Evolutionary conservation across 2,888 invertebrate genomes (phyloP).

Genomic region (Eilema griseolum): DNA sequence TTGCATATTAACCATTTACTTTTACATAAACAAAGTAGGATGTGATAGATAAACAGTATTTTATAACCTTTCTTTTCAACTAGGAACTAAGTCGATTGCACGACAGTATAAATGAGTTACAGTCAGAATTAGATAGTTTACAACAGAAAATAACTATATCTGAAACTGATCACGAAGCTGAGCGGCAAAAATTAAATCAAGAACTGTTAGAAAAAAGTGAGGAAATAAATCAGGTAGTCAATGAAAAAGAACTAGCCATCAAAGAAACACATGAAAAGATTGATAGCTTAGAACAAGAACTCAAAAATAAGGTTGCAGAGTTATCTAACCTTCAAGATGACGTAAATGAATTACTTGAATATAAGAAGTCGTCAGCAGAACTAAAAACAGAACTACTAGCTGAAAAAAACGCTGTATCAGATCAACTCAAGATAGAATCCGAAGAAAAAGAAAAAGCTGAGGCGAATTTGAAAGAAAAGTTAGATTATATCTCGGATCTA

Average conservation of each 20-base stretch:
- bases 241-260: constrained; percentile 65
- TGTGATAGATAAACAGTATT: constrained; percentile 20
- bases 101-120: constrained; percentile 62
- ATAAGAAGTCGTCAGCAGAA: constrained; percentile 44
- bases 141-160: constrained; percentile 62
- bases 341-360: constrained; percentile 54
- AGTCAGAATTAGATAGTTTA: constrained; percentile 65
- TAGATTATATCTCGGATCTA: constrained; percentile 47
- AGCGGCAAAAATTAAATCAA: constrained; percentile 61
- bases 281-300: constrained; percentile 53
- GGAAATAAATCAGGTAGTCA: constrained; percentile 60
- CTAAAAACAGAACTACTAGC: constrained; percentile 41
- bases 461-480: constrained; percentile 49
- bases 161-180: constrained; percentile 56
- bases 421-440: constrained; percentile 44
- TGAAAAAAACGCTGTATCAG: constrained; percentile 49
- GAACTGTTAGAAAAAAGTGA: constrained; percentile 59
- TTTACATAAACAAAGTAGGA: neutral
- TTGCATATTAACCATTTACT: neutral
- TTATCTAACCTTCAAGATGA: constrained; percentile 55
- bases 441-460: constrained; percentile 45
- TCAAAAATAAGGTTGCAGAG: constrained; percentile 56
- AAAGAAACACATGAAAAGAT: constrained; percentile 62
- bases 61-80: constrained; percentile 53
- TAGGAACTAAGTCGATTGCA: constrained; percentile 67